Percentiles rank a stretch among this genome's conserved stretches.
Evolutionary conservation across 2,888 invertebrate species (phyloP).

Genomic region (Dicycla oo): DNA sequence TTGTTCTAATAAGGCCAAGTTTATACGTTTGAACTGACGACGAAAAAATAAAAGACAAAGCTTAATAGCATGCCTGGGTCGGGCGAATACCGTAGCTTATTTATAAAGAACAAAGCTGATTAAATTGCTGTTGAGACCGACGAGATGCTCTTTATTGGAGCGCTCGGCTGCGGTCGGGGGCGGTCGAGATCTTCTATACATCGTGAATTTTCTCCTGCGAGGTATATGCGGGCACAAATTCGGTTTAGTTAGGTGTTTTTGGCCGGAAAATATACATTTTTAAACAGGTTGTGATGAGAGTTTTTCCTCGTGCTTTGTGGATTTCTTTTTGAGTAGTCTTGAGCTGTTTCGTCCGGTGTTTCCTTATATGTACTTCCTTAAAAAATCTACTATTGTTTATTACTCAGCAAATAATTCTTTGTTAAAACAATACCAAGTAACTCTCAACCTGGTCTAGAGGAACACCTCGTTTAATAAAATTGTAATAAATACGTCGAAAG

Average conservation of each 20-base stretch:
- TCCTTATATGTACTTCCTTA: slow-evolving; percentile 26
- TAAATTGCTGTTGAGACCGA: slow-evolving; percentile 79
- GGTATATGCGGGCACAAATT: slow-evolving; percentile 62
- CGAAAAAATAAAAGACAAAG: slow-evolving; percentile 64
- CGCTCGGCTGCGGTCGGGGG: slow-evolving; percentile 68
- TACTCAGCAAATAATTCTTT: slow-evolving; percentile 21
- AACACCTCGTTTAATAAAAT: slow-evolving; percentile 25
- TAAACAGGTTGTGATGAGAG: slow-evolving; percentile 57
- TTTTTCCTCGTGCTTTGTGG: slow-evolving; percentile 41
- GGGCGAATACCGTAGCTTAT: slow-evolving; percentile 74
- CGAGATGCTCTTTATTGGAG: slow-evolving; percentile 75
- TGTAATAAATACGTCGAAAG: slow-evolving; percentile 47
- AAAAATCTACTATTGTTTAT: slow-evolving; percentile 36
- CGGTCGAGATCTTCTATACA: slow-evolving; percentile 61
- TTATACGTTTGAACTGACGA: slow-evolving; percentile 63
- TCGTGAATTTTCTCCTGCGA: slow-evolving; percentile 61
- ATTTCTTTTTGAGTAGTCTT: slow-evolving; percentile 25
- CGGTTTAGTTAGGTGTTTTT: slow-evolving; percentile 60
- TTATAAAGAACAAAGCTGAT: slow-evolving; percentile 82
- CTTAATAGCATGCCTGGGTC: slow-evolving; percentile 71
- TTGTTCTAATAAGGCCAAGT: slow-evolving; percentile 61
- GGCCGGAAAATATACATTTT: slow-evolving; percentile 64
- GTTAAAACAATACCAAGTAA: background rate
- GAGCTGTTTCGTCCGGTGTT: slow-evolving; percentile 12
- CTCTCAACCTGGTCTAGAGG: background rate